Evolutionary conservation across 2,888 invertebrate genomes (phyloP).

Genomic region (Thysanoteuthis rhombus): DNA sequence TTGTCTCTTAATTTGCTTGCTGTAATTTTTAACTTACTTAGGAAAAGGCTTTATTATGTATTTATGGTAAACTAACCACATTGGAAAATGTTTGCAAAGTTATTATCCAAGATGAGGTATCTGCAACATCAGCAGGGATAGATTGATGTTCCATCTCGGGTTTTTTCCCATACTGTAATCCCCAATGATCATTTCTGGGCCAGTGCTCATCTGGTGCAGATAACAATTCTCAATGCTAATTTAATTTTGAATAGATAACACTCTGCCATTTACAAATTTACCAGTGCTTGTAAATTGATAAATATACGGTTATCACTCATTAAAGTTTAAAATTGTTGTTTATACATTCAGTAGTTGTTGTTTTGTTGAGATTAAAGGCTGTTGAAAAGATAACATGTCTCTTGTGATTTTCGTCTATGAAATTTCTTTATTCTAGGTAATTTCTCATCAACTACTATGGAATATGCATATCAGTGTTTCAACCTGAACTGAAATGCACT

Average conservation of each 20-base stretch:
- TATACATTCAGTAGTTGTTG: neutral
- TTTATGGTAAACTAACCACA: no score
- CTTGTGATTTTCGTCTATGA: neutral
- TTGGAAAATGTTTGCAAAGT: no score
- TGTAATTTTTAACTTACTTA: no score
- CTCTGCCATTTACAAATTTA: neutral
- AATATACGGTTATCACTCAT: neutral
- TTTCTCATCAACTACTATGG: neutral
- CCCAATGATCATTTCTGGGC: neutral
- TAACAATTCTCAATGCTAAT: neutral
- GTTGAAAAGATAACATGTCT: neutral
- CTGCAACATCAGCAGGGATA: no score
- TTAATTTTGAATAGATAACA: neutral
- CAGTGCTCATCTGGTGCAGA: neutral
- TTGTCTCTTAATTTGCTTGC: no score
- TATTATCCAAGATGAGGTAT: no score
- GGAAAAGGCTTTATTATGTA: no score
- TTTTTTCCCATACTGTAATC: neutral
- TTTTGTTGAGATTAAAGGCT: neutral
- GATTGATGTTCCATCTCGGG: no score
- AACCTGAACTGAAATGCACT: neutral
- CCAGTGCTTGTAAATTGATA: neutral
- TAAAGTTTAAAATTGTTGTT: neutral
- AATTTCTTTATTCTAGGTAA: neutral
- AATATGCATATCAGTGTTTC: neutral